Evolutionary conservation across 2,113 vertebrate species (phyloP).

Genomic region (Petrocephalus microphthalmus): DNA sequence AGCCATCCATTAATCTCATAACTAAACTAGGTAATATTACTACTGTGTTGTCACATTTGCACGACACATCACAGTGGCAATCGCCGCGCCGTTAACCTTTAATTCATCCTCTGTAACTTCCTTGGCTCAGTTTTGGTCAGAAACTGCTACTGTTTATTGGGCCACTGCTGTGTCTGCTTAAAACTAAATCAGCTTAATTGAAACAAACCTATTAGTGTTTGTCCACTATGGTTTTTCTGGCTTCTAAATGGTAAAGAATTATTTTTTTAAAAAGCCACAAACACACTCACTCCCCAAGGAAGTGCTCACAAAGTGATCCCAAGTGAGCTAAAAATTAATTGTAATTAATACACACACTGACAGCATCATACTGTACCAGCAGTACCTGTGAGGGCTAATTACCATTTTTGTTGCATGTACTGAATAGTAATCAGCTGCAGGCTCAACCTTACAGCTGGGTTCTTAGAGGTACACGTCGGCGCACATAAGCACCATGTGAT

Average conservation of each 20-base stretch:
- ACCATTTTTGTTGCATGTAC: constrained; percentile 8
- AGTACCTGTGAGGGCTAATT: constrained; percentile 2
- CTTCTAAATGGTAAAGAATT: neutral
- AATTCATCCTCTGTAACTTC: neutral
- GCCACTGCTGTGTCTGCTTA: neutral
- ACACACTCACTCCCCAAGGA: neutral
- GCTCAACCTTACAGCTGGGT: constrained; percentile 4
- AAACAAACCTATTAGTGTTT: neutral
- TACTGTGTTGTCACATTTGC: neutral
- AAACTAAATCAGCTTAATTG: neutral
- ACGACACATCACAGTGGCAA: neutral
- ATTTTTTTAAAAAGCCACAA: neutral
- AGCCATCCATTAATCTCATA: neutral
- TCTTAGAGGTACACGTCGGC: neutral
- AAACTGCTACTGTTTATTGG: neutral
- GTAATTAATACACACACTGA: neutral
- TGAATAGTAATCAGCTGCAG: constrained; percentile 1
- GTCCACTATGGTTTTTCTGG: neutral
- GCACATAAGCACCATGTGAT: neutral
- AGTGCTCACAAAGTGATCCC: neutral
- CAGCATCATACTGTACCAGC: neutral
- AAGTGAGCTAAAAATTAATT: neutral
- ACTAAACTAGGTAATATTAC: neutral
- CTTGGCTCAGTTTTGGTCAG: neutral
- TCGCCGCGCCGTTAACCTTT: neutral